phyloP scores from a whole-genome alignment of 2,797 vertebrate species.

The Hydrophis major region DNA sequence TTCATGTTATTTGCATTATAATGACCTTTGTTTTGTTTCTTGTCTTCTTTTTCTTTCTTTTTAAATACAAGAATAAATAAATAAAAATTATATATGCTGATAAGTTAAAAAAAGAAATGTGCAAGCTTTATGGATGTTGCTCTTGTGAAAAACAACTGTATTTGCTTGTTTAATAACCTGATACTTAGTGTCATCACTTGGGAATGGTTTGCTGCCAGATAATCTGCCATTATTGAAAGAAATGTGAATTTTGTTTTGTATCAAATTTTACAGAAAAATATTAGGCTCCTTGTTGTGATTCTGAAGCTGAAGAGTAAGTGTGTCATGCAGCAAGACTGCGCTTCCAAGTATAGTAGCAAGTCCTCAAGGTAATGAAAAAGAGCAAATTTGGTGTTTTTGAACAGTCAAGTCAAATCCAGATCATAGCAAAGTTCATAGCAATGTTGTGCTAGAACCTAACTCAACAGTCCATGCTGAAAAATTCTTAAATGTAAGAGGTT shows the following conservation, averaged over 20 bases:
- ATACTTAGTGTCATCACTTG: not conserved
- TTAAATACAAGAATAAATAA: not conserved
- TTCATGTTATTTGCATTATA: not conserved
- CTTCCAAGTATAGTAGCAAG: not conserved
- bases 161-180: not conserved
- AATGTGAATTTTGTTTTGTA: not conserved
- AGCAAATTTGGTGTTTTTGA: not conserved
- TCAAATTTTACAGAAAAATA: not conserved
- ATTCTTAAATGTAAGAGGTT: not conserved
- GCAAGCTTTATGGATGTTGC: not conserved
- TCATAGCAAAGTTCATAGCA: not conserved
- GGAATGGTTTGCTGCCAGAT: not conserved
- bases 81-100: not conserved
- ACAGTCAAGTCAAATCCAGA: not conserved
- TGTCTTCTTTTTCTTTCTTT: not conserved
- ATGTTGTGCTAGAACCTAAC: not conserved
- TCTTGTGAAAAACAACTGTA: not conserved
- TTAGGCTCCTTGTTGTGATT: not conserved
- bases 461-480: not conserved
- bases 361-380: not conserved
- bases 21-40: not conserved
- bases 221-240: not conserved
- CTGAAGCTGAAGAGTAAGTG: not conserved
- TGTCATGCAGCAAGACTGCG: not conserved
- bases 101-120: not conserved